phyloP scores from a whole-genome alignment of 1,140 invertebrate species.

The Drosophila rhopaloa region DNA sequence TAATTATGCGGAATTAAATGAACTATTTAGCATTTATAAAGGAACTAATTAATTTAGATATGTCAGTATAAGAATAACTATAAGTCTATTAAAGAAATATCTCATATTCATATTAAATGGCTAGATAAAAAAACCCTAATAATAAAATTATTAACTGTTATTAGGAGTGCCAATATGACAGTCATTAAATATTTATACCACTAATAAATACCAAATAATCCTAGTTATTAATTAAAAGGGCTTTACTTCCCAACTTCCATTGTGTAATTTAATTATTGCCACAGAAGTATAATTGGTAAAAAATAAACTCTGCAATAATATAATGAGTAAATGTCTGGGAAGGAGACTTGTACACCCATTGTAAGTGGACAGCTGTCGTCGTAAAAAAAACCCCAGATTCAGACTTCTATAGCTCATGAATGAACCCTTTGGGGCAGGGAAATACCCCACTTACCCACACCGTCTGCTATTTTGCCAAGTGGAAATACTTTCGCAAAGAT shows the following conservation, averaged over 20 bases:
- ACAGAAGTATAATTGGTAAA: background rate
- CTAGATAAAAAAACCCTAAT: background rate
- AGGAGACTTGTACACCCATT: background rate
- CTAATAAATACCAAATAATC: slow-evolving; percentile 13
- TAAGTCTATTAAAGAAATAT: too few species aligned
- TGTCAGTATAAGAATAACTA: too few species aligned
- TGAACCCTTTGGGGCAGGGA: slow-evolving; percentile 19
- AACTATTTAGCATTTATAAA: too few species aligned
- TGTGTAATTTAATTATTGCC: slow-evolving; percentile 21
- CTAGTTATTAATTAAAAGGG: slow-evolving; percentile 13
- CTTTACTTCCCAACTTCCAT: background rate
- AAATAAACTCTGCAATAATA: slow-evolving; percentile 13
- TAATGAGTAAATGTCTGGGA: background rate
- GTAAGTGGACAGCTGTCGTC: slow-evolving; percentile 26
- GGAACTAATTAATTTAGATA: too few species aligned
- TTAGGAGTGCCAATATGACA: background rate
- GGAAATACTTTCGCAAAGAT: slow-evolving; percentile 46
- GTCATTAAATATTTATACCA: slow-evolving; percentile 24
- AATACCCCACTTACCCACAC: background rate
- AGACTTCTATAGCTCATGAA: slow-evolving; percentile 12
- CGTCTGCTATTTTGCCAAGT: slow-evolving; percentile 5
- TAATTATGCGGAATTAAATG: too few species aligned
- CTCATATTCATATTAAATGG: background rate
- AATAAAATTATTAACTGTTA: slow-evolving; percentile 19
- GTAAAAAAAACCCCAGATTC: slow-evolving; percentile 12